Base-by-base conservation (phyloP, 2,888 invertebrate species). In the Lycia hirtaria region DNA sequence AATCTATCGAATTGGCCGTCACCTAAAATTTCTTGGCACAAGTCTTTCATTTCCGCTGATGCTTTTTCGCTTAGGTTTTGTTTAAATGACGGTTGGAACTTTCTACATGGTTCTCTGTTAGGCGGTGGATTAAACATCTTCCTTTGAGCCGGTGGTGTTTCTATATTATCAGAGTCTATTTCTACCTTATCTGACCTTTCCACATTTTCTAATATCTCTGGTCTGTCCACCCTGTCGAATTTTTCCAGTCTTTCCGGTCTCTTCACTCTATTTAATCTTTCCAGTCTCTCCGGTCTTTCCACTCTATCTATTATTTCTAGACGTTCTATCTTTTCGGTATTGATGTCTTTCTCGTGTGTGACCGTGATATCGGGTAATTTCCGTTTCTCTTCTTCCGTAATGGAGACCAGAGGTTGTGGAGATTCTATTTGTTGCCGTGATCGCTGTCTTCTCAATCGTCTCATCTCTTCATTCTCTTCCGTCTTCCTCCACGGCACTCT, bases 151-250 rank as follows among this genome's bases (percentile, higher is more conserved):
- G 97, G 97, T 15, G 97, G 97, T 1, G 97, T 97, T 90, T 97
- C 97, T 26, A 97, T 96, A 71, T 97, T 97, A 71, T 97, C 97
- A 2, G 97, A 96, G 81, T 97, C 97, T 33, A 97, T 97, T 76
- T 97, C 97, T 9, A 95, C 94, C 78, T 95, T 95, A 70, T 96
- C 95, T 14, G 93, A 71, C 40, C 79, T 77, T 1, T 78, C 76
- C 12, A 67, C 55, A 24, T 75, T 80, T 0, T 32, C 45, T 20
- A 38, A 0, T 3, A 15, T 44, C 5, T 37, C 37, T 38, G 26
- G 20, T 28, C 28, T 33, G 6, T 28, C 28, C 3, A 28, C 20
- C 19, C 37, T 41, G 3, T 9, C 22, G 15, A 22, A 14, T 41
- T 19, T 96, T 75, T 97, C 97, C 10, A 95, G 19, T 44, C 78